Percentiles rank a stretch among this genome's conserved stretches.
These are phyloP conservation scores for Narcine bancroftii DNA, from an alignment of 2,113 vertebrate genomes.

Conservation along the genomic window DNA sequence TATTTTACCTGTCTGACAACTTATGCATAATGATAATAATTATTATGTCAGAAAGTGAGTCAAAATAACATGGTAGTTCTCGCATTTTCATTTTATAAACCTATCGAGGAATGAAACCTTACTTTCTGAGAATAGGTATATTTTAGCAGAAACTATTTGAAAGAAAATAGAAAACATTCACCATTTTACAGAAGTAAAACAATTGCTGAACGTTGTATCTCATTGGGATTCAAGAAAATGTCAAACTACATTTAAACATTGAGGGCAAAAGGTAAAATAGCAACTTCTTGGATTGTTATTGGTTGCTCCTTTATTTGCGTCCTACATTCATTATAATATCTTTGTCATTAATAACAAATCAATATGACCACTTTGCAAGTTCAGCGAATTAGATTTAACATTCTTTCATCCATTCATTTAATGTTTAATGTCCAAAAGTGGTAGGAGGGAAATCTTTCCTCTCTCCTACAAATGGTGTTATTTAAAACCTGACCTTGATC, in stretches of 20 bases:
- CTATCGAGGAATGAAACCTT: neutral
- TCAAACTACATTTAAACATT: neutral
- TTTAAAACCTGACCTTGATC: neutral
- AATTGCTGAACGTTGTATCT: neutral
- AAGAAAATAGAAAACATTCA: too few species aligned
- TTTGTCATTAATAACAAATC: neutral
- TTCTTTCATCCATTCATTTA: neutral
- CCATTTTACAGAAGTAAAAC: too few species aligned
- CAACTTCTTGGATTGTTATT: neutral
- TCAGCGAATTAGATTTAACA: neutral
- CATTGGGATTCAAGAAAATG: neutral
- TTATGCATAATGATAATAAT: neutral
- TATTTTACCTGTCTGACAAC: constrained; percentile 25
- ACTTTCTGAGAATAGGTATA: neutral
- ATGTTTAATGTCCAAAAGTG: neutral
- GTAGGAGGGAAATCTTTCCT: neutral
- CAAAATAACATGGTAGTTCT: constrained; percentile 20
- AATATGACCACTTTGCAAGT: neutral
- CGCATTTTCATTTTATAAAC: constrained; percentile 19
- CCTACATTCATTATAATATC: neutral
- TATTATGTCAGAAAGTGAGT: neutral
- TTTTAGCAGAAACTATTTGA: neutral
- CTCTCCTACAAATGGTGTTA: neutral
- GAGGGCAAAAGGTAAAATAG: neutral
- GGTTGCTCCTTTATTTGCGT: neutral